These are phyloP conservation scores for Trichopoda pennipes DNA, from an alignment of 2,888 invertebrate species.

Conservation along the genomic window DNA sequence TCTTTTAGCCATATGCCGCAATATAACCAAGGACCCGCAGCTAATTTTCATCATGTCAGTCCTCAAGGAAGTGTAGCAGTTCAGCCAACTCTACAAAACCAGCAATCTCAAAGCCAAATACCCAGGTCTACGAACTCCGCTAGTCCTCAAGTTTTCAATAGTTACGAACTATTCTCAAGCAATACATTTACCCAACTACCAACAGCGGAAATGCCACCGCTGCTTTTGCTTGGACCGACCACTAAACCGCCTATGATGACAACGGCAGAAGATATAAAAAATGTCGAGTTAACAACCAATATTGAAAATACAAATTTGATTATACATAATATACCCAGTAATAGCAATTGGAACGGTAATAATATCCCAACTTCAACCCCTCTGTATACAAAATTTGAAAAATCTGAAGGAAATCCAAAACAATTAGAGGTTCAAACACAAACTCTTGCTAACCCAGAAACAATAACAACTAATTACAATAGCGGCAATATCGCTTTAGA, in stretches of 20 bases:
- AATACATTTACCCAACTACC: slow-evolving; percentile 74
- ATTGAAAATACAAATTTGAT: slow-evolving; percentile 35
- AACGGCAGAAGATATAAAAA: slow-evolving; percentile 47
- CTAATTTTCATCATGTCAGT: slow-evolving; percentile 51
- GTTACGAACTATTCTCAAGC: slow-evolving; percentile 80
- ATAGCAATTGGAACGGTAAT: slow-evolving; percentile 74
- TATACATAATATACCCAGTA: slow-evolving; percentile 33
- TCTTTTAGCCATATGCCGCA: slow-evolving; percentile 50
- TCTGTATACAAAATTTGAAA: slow-evolving; percentile 54
- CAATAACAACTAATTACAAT: neutral
- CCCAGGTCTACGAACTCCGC: slow-evolving; percentile 23
- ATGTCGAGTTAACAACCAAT: slow-evolving; percentile 35
- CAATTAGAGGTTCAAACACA: slow-evolving; percentile 19
- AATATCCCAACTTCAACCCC: slow-evolving; percentile 28
- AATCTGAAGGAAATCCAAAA: slow-evolving; percentile 14
- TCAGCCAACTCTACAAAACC: slow-evolving; percentile 59
- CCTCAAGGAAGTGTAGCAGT: slow-evolving; percentile 32
- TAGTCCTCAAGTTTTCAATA: slow-evolving; percentile 73
- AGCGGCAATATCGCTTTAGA: slow-evolving; percentile 39
- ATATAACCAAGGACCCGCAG: slow-evolving; percentile 35
- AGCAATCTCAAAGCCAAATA: slow-evolving; percentile 69
- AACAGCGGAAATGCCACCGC: slow-evolving; percentile 72
- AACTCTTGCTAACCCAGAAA: neutral
- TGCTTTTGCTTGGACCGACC: slow-evolving; percentile 52
- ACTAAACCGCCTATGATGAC: slow-evolving; percentile 32